Conservation (phyloP, 2,797 vertebrate species). For the Fundulus diaphanus region DNA sequence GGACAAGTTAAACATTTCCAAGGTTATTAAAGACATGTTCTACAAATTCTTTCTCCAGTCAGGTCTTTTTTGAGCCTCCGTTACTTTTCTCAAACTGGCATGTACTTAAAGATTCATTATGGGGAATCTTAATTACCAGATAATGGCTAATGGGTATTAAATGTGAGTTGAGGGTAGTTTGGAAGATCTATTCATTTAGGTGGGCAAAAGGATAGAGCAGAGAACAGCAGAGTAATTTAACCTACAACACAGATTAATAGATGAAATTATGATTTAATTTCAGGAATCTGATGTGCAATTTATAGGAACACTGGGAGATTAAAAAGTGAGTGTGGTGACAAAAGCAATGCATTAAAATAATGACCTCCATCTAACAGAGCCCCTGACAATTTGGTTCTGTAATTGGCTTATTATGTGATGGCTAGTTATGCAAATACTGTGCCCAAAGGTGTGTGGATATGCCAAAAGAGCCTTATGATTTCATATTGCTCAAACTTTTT, state of each 20-base stretch:
- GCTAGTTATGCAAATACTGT: conserved; percentile 87
- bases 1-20: conserved; percentile 99
- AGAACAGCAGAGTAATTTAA: conserved; percentile 89
- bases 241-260: conserved; percentile 96
- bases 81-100: conserved; percentile 80
- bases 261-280: conserved; percentile 99
- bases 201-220: conserved; percentile 61
- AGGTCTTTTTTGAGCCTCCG: conserved; percentile 49
- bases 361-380: conserved; percentile 90
- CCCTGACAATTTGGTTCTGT: conserved; percentile 87
- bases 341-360: conserved; percentile 93
- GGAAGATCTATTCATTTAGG: conserved; percentile 98
- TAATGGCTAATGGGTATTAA: conserved; percentile 99
- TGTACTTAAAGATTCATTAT: conserved; percentile 97
- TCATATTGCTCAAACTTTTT: not conserved
- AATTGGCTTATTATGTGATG: conserved; percentile 92
- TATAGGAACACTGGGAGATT: conserved; percentile 95
- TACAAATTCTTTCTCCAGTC: conserved; percentile 86
- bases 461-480: not conserved
- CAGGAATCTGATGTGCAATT: conserved; percentile 97
- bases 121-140: conserved; percentile 99
- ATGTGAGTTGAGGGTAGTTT: conserved; percentile 88
- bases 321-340: conserved; percentile 90
- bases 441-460: not conserved
- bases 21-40: conserved; percentile 99